phyloP scores from a whole-genome alignment of 2,797 vertebrate genomes.

The Nyctibius grandis region DNA sequence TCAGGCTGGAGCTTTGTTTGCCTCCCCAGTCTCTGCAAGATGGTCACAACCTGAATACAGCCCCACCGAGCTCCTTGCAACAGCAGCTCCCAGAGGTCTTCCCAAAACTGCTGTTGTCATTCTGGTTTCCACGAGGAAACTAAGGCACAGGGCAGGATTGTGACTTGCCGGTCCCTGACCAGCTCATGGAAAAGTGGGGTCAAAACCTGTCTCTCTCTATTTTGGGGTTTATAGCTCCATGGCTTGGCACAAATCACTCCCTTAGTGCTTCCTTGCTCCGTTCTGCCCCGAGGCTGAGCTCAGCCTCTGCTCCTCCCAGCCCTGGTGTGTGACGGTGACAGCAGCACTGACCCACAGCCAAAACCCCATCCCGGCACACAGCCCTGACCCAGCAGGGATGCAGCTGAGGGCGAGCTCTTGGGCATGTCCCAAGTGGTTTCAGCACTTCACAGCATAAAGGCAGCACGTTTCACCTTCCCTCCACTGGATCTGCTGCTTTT shows the following conservation, averaged over 20 bases:
- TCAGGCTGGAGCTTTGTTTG: background rate
- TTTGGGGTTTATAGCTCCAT: background rate
- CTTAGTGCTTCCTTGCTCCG: background rate
- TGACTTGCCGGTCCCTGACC: background rate
- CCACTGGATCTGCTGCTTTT: background rate
- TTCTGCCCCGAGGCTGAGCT: background rate
- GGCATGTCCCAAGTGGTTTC: fast-evolving
- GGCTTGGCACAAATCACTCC: background rate
- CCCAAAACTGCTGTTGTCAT: background rate
- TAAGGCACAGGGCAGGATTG: background rate
- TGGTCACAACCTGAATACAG: fast-evolving
- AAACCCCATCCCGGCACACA: fast-evolving
- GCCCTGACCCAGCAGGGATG: fast-evolving
- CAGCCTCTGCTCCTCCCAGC: background rate
- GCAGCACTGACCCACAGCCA: background rate
- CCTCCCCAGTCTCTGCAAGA: background rate
- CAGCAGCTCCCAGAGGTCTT: background rate
- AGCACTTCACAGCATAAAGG: background rate
- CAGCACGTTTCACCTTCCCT: background rate
- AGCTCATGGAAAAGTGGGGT: background rate
- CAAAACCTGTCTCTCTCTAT: background rate
- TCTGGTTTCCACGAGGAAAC: fast-evolving
- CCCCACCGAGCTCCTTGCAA: fast-evolving
- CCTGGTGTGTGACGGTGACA: fast-evolving
- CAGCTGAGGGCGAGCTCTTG: fast-evolving